Conservation (phyloP, 2,113 vertebrate species). For the Stictonetta naevosa region DNA sequence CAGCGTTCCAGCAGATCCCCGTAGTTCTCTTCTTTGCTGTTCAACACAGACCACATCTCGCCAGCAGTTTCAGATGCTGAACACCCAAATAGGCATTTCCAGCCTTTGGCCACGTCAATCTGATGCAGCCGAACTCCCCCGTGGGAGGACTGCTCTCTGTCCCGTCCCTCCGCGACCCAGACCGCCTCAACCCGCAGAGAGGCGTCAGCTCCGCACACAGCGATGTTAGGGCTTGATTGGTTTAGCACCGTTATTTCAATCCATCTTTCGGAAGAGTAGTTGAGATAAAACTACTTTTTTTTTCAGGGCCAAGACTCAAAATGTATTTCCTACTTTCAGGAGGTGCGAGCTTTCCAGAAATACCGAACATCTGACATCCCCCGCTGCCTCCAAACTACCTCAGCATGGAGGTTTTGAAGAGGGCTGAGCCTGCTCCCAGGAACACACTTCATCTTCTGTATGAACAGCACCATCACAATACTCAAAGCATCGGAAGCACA, state of each 20-base stretch:
- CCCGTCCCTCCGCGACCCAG: no score
- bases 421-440: neutral
- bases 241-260: neutral
- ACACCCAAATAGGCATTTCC: neutral
- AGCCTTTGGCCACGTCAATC: fast-evolving
- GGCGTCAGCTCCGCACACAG: neutral
- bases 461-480: neutral
- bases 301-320: neutral
- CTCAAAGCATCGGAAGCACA: neutral
- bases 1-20: neutral
- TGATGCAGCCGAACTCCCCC: neutral
- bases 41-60: neutral
- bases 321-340: neutral
- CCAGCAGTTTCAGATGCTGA: neutral
- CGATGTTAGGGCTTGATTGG: fast-evolving
- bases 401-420: neutral
- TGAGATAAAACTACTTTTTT: neutral
- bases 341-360: neutral
- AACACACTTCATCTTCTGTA: neutral
- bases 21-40: neutral
- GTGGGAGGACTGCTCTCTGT: neutral
- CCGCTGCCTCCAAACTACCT: neutral
- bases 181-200: neutral
- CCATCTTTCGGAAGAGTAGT: neutral
- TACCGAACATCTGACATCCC: neutral